Evolutionary conservation across 1,140 invertebrate genomes (phyloP).

Genomic region (Macrosteles quadrilineatus): DNA sequence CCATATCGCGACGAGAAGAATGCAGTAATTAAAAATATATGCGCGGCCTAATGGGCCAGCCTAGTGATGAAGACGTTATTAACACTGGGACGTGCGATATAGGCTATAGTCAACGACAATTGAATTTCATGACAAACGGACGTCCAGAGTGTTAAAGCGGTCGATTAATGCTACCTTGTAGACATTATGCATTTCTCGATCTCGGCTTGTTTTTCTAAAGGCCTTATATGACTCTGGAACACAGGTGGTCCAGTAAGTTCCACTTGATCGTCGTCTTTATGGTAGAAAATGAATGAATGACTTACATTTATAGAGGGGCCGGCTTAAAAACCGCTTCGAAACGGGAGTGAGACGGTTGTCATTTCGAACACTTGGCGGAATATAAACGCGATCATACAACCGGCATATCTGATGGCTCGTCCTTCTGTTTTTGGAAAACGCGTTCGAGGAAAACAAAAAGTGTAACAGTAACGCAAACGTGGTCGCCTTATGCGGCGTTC

Average conservation of each 20-base stretch:
- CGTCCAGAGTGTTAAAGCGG: neutral
- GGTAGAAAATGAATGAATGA: slow-evolving; percentile 10
- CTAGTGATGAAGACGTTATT: too few relatives aligned
- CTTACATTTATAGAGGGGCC: slow-evolving; percentile 1
- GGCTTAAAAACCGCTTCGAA: neutral
- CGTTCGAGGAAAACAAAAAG: slow-evolving; percentile 3
- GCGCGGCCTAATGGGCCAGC: too few relatives aligned
- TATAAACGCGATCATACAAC: neutral
- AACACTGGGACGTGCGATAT: neutral
- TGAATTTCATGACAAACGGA: neutral
- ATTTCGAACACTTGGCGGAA: slow-evolving; percentile 10
- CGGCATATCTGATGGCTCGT: slow-evolving; percentile 1
- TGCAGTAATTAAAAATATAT: too few relatives aligned
- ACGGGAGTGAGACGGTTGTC: neutral
- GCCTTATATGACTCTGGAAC: neutral
- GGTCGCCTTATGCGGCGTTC: too few relatives aligned
- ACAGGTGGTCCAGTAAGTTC: neutral
- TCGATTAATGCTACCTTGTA: neutral
- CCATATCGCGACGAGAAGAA: too few relatives aligned
- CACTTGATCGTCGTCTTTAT: neutral
- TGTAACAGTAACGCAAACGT: too few relatives aligned
- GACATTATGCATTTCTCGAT: neutral
- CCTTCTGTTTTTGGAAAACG: neutral
- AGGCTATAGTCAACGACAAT: too few relatives aligned
- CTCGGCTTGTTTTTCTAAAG: neutral